Evolutionary conservation across 2,888 invertebrate genomes (phyloP).

Genomic region (Trichopria drosophilae): DNA sequence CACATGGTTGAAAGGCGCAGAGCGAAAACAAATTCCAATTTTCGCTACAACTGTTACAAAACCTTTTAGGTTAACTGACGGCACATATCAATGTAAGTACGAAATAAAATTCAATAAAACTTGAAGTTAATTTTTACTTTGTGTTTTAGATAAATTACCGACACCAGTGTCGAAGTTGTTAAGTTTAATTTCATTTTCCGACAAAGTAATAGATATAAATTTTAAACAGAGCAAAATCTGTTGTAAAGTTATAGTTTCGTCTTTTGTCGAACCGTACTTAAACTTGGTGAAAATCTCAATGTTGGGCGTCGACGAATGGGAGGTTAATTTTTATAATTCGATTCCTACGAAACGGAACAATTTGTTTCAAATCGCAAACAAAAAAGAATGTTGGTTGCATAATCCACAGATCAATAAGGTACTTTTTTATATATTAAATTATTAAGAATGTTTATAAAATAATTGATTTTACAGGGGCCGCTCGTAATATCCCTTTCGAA

Average conservation of each 20-base stretch:
- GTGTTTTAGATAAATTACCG: slow-evolving; percentile 35
- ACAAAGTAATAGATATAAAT: slow-evolving; percentile 33
- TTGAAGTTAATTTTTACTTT: slow-evolving; percentile 3
- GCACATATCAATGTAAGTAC: slow-evolving; percentile 37
- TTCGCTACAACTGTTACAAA: slow-evolving; percentile 46
- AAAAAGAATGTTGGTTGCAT: slow-evolving; percentile 44
- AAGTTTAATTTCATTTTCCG: slow-evolving; percentile 37
- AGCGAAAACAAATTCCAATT: slow-evolving; percentile 52
- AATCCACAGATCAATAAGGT: slow-evolving; percentile 46
- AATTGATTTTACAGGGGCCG: slow-evolving; percentile 38
- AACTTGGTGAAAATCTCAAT: slow-evolving; percentile 42
- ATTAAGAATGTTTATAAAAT: slow-evolving; percentile 4
- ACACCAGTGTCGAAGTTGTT: slow-evolving; percentile 34
- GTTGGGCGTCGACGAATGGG: slow-evolving; percentile 31
- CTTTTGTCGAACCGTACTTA: slow-evolving; percentile 42
- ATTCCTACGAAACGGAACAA: slow-evolving; percentile 40
- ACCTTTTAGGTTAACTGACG: slow-evolving; percentile 48
- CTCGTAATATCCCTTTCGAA: slow-evolving; percentile 42
- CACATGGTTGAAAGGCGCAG: slow-evolving; percentile 44
- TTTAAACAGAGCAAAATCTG: slow-evolving; percentile 40
- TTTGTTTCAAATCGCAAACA: slow-evolving; percentile 38
- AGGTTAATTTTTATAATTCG: slow-evolving; percentile 44
- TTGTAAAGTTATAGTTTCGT: slow-evolving; percentile 37
- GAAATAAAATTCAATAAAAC: not conserved
- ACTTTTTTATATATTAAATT: slow-evolving; percentile 1